phyloP scores from a whole-genome alignment of 2,113 vertebrate genomes.

The Cyprinodon variegatus region DNA sequence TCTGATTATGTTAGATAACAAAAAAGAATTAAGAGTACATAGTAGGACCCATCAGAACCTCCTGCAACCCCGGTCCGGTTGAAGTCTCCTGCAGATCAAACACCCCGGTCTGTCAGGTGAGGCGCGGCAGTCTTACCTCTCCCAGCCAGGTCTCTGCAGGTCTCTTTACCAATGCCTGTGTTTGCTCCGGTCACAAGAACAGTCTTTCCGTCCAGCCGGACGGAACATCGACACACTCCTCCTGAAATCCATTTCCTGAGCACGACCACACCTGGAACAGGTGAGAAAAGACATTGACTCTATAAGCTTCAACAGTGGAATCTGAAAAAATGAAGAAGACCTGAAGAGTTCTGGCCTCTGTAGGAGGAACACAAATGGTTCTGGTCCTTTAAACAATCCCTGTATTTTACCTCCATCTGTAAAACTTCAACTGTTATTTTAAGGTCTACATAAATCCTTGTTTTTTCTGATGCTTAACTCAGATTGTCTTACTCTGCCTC shows the following conservation, averaged over 20 bases:
- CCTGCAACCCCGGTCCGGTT: not conserved
- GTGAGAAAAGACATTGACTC: not conserved
- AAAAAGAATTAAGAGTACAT: no score
- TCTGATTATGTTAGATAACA: no score
- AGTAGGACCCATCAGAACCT: not conserved
- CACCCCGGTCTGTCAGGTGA: not conserved
- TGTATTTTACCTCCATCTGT: no score
- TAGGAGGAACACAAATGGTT: no score
- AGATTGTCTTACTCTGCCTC: no score
- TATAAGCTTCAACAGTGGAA: no score
- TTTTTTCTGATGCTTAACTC: no score
- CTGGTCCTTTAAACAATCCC: no score
- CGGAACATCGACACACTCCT: constrained; percentile 64
- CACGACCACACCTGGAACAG: constrained; percentile 39
- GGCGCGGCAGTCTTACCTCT: constrained; percentile 63
- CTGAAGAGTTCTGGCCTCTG: not conserved
- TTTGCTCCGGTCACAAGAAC: constrained; percentile 81
- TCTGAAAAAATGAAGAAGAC: no score
- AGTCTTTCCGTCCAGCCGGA: constrained; percentile 72
- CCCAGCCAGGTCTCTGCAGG: constrained; percentile 71
- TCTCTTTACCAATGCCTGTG: constrained; percentile 82
- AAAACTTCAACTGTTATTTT: no score
- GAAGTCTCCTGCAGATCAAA: not conserved
- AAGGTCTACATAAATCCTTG: no score
- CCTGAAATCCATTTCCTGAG: constrained; percentile 75